Base-by-base conservation (phyloP, 1,140 invertebrate species). In the Diploscapter pachys region DNA sequence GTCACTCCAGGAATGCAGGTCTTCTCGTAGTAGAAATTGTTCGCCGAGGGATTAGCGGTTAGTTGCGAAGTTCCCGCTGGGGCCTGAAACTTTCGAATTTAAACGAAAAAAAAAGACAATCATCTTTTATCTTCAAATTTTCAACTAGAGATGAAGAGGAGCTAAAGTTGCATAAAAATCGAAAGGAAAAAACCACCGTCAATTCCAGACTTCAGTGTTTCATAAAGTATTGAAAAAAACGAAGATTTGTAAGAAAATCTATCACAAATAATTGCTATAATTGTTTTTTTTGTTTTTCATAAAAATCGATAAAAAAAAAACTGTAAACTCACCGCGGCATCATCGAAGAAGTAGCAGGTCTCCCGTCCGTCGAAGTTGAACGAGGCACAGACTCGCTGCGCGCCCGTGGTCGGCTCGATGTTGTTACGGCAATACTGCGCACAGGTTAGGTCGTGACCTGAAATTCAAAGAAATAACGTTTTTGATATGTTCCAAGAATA, bases 1-100 rank as follows among this genome's bases (percentile, higher is more conserved):
- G 81, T 80, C 5, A 85, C 83, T 51, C 76, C 82, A 53, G 83
- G 83, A 56, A 85, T 70, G 68, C 83, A 85, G 56, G 83, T 85
- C 76, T 85, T 85, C 75, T 85, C 83, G 62, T 85, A 85, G 77
- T 85, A 85, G 75, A 85, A 85, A 69, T 85, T 85, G 77, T 85
- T 85, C 50, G 83, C 83, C 48, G 81, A 83, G 50, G 83, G 83
- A 67, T 86, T 86, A 8, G 84, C 80, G 54, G 84, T 82, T 55
- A 84, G 72, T 51, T 84, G 73, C 68, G 81, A 81, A 13, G 81
- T 76, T 5, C 82, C 82, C 50, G 79, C 78, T 61, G 78, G 79
- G 61, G 8, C 31, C 8, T 31, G 31, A 31, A 31, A 31, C 0
- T 31, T 31, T 31, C 31, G 31, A 31, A n/a, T n/a, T n/a, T n/a